These are phyloP conservation scores for Epizoanthus rinbou DNA, from an alignment of 92 coral and sea anemone species.

Conservation along the genomic window DNA sequence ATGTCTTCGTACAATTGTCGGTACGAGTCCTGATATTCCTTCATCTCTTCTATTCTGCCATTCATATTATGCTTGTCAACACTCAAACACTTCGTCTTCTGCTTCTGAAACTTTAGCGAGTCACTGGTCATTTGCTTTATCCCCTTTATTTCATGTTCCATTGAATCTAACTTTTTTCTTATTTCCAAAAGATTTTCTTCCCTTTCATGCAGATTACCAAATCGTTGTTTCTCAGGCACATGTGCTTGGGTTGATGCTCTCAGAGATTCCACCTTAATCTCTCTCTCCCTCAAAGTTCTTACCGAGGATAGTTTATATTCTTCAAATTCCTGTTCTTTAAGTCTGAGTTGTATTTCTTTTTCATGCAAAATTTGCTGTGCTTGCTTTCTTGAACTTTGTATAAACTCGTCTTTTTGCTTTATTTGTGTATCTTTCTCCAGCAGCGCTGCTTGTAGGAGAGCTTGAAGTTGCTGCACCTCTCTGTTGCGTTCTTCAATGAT, in stretches of 20 bases:
- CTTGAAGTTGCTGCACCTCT: too few relatives aligned
- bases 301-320: not conserved
- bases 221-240: not conserved
- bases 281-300: not conserved
- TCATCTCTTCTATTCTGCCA: too few relatives aligned
- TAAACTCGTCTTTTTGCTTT: too few relatives aligned
- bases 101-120: not conserved
- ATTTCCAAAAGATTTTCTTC: slow-evolving; percentile 4
- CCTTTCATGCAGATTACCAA: not conserved
- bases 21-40: too few relatives aligned
- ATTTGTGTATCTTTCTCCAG: too few relatives aligned
- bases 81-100: not conserved
- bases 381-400: too few relatives aligned
- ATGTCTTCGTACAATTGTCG: too few relatives aligned
- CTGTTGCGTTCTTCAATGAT: too few relatives aligned
- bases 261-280: not conserved
- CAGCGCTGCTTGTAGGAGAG: too few relatives aligned
- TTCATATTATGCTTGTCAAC: too few relatives aligned
- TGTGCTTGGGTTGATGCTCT: slow-evolving; percentile 6
- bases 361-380: too few relatives aligned
- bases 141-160: slow-evolving; percentile 16
- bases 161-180: not conserved
- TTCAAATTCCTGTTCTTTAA: not conserved
- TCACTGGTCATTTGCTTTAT: slow-evolving; percentile 8
- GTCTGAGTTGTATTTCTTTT: too few relatives aligned